phyloP scores from a whole-genome alignment of 2,888 invertebrate species.

The Caenorhabditis sulstoni region DNA sequence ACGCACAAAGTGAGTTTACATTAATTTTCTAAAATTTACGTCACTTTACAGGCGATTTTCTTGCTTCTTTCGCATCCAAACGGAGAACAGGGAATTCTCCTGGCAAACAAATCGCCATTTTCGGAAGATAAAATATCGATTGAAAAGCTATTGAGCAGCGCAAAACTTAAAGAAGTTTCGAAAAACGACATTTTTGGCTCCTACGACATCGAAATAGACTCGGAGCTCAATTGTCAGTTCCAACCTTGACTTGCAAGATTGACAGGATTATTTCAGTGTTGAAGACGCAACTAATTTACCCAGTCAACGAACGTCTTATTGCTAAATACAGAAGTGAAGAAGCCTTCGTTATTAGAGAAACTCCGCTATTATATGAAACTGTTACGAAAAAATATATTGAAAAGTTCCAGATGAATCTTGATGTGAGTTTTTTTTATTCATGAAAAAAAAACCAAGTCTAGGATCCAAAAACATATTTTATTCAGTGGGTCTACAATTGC shows the following conservation, averaged over 20 bases:
- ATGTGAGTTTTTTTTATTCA: constrained; percentile 52
- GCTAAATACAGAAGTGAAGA: constrained; percentile 89
- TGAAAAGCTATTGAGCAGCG: constrained; percentile 30
- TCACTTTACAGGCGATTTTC: constrained; percentile 67
- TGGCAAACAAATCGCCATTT: constrained; percentile 76
- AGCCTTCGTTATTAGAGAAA: constrained; percentile 89
- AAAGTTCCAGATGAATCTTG: constrained; percentile 81
- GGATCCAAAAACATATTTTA: too few relatives aligned
- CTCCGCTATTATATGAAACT: constrained; percentile 88
- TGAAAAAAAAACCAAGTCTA: too few relatives aligned
- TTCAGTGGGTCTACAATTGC: constrained; percentile 97
- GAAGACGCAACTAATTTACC: constrained; percentile 92
- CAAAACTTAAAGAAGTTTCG: constrained; percentile 67
- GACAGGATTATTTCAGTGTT: too few relatives aligned
- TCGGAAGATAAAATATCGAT: constrained; percentile 63
- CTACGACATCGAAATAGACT: constrained; percentile 60
- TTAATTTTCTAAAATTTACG: neutral
- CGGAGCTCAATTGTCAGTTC: constrained; percentile 66
- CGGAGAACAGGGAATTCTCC: constrained; percentile 72
- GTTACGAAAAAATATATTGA: constrained; percentile 88
- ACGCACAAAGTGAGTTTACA: constrained; percentile 68
- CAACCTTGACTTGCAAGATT: neutral
- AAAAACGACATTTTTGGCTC: constrained; percentile 77
- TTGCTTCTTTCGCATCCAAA: constrained; percentile 68
- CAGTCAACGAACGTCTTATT: constrained; percentile 94